Conservation (phyloP, 2,797 vertebrate species). For the Halcyon badia region DNA sequence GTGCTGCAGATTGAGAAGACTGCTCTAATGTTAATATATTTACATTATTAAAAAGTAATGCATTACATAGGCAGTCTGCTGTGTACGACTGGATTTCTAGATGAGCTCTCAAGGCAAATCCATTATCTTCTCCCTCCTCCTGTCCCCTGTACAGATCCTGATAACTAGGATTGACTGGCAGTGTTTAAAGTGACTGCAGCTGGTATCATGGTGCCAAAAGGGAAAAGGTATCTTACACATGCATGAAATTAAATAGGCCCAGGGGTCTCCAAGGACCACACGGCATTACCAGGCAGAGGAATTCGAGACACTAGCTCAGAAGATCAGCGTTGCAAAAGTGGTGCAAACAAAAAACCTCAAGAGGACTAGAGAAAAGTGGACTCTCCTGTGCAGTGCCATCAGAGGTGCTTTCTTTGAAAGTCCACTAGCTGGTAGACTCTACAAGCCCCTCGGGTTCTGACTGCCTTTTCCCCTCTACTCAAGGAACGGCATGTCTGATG, state of each 20-base stretch:
- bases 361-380: neutral
- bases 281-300: slow-evolving; percentile 25
- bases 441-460: neutral
- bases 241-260: slow-evolving; percentile 72
- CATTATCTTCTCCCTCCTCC: slow-evolving; percentile 61
- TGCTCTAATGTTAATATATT: slow-evolving; percentile 72
- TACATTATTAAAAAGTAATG: slow-evolving; percentile 76
- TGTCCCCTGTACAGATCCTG: slow-evolving; percentile 52
- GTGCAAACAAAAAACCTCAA: neutral
- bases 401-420: neutral
- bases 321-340: slow-evolving; percentile 54
- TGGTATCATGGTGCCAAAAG: slow-evolving; percentile 53
- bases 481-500: neutral
- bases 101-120: slow-evolving; percentile 73
- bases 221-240: slow-evolving; percentile 53
- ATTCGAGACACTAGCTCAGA: slow-evolving; percentile 52
- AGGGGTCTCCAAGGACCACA: slow-evolving; percentile 63
- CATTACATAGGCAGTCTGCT: slow-evolving; percentile 60
- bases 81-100: slow-evolving; percentile 39
- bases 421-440: neutral
- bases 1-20: slow-evolving; percentile 63
- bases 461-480: neutral
- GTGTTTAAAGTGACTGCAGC: slow-evolving; percentile 65
- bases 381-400: neutral
- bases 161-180: slow-evolving; percentile 64